Percentiles rank a stretch among this genome's conserved stretches.
phyloP scores from a whole-genome alignment of 2,797 vertebrate species.

The Erpetoichthys calabaricus region DNA sequence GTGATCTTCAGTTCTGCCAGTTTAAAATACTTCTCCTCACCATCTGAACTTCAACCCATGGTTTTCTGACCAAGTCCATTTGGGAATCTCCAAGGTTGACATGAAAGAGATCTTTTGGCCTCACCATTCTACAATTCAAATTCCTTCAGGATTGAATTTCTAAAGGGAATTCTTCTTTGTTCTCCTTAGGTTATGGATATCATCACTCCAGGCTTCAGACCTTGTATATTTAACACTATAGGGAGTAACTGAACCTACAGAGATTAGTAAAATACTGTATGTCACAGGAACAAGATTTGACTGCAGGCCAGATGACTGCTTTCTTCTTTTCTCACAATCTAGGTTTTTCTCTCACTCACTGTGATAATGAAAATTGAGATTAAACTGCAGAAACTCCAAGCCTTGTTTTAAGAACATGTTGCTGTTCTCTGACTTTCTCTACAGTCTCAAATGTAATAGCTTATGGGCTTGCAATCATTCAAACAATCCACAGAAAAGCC shows the following conservation, averaged over 20 bases:
- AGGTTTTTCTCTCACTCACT: neutral
- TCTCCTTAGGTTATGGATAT: neutral
- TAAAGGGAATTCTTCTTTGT: neutral
- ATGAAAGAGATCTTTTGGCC: too few species aligned
- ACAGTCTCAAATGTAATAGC: neutral
- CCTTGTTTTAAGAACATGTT: neutral
- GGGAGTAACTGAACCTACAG: neutral
- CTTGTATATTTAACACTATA: neutral
- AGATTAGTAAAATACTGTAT: too few species aligned
- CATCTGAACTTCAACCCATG: too few species aligned
- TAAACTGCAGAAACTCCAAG: neutral
- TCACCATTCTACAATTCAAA: too few species aligned
- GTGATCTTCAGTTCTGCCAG: too few species aligned
- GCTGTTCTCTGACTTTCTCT: neutral
- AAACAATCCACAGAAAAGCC: too few species aligned
- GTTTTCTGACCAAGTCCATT: too few species aligned
- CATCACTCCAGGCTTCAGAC: neutral
- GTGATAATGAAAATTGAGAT: slow-evolving; percentile 4
- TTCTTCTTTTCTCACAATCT: neutral
- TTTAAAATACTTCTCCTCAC: too few species aligned
- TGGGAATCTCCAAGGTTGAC: too few species aligned
- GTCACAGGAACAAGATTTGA: neutral
- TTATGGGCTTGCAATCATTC: too few species aligned
- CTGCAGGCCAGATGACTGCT: neutral
- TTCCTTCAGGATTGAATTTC: neutral